Conservation (phyloP, 2,888 invertebrate species). For the Eilema depressum region DNA sequence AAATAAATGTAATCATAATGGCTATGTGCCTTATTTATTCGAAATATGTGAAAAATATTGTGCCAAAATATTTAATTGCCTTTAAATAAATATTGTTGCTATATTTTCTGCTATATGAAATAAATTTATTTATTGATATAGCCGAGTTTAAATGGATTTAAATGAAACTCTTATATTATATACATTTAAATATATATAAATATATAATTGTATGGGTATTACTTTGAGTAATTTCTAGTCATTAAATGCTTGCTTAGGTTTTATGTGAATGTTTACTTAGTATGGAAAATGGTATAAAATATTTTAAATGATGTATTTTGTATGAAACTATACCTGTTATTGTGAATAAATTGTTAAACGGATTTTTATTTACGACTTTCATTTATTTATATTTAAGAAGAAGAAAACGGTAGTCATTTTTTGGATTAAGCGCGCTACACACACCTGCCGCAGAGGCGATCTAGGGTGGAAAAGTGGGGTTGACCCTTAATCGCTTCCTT, state of each 20-base stretch:
- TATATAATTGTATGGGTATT: slow-evolving; percentile 47
- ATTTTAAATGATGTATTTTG: slow-evolving; percentile 80
- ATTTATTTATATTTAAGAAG: neutral
- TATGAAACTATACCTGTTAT: slow-evolving; percentile 80
- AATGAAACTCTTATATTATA: slow-evolving; percentile 22
- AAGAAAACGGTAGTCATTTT: too few relatives aligned
- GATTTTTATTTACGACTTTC: slow-evolving; percentile 42
- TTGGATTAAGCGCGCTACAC: too few relatives aligned
- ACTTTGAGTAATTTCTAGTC: slow-evolving; percentile 67
- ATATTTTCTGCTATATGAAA: slow-evolving; percentile 48
- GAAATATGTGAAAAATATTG: slow-evolving; percentile 52
- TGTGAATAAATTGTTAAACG: slow-evolving; percentile 76
- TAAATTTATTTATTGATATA: slow-evolving; percentile 44
- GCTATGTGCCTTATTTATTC: slow-evolving; percentile 78
- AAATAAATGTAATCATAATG: slow-evolving; percentile 50
- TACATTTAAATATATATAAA: slow-evolving; percentile 5
- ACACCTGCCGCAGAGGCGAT: too few relatives aligned
- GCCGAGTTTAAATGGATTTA: slow-evolving; percentile 33
- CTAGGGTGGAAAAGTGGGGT: too few relatives aligned
- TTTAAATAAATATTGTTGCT: slow-evolving; percentile 46
- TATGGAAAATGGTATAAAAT: slow-evolving; percentile 57
- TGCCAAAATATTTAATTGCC: slow-evolving; percentile 68
- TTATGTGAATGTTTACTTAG: slow-evolving; percentile 54
- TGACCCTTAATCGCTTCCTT: too few relatives aligned
- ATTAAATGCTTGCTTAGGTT: slow-evolving; percentile 61